Conservation (phyloP, 2,113 vertebrate genomes). For the Morone chrysops region DNA sequence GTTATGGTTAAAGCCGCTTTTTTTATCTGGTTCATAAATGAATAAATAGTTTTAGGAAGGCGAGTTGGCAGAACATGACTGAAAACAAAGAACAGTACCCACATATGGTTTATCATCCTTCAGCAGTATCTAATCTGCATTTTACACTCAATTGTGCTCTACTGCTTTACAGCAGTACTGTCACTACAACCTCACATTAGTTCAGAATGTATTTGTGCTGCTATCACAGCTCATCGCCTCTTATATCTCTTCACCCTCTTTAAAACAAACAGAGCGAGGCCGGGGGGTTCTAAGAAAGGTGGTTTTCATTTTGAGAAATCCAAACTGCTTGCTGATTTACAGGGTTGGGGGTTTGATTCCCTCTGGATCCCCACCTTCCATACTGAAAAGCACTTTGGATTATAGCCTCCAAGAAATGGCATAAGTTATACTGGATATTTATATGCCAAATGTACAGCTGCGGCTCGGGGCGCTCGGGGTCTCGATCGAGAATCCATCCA, state of each 20-base stretch:
- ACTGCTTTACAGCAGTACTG: not conserved
- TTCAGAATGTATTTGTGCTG: not conserved
- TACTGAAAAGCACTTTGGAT: constrained; percentile 60
- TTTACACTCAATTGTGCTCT: not conserved
- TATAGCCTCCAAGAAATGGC: constrained; percentile 39
- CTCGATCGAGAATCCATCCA: constrained; percentile 50
- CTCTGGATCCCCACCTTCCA: constrained; percentile 45
- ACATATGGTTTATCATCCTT: not conserved
- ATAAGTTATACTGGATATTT: constrained; percentile 54
- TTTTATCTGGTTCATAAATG: not conserved
- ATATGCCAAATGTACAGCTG: constrained; percentile 53
- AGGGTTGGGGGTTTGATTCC: constrained; percentile 46
- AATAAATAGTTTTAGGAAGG: not conserved
- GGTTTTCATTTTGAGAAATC: constrained; percentile 63
- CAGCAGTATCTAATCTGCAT: not conserved
- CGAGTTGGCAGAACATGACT: not conserved
- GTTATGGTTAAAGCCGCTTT: not conserved
- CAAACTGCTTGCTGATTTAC: constrained; percentile 59
- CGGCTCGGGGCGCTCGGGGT: constrained; percentile 3
- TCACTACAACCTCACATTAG: not conserved
- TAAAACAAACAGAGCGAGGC: constrained; percentile 38
- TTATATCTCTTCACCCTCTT: constrained; percentile 18
- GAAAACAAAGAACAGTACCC: not conserved
- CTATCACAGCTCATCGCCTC: not conserved
- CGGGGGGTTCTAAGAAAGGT: constrained; percentile 26